Base-by-base conservation (phyloP, 2,797 vertebrate genomes). In the Acanthopagrus latus region DNA sequence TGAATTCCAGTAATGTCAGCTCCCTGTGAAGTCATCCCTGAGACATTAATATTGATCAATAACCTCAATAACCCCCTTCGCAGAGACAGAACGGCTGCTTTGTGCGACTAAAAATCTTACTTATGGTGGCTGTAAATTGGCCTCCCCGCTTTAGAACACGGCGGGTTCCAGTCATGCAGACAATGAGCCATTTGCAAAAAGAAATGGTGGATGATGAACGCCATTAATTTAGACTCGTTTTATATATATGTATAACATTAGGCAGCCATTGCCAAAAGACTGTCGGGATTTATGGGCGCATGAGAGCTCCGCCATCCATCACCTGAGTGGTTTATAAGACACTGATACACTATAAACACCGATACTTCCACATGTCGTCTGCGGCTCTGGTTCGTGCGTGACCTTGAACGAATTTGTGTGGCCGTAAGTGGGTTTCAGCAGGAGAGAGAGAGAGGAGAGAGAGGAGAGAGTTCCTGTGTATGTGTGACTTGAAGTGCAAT, bases 191-290 rank as follows among this genome's bases (percentile, higher is more conserved):
- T 81, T 86, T 81, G 64, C 63, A 64, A 80, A 27, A n/a, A 50
- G 59, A 81, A 84, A 81, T 84, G 75, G 90, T 82, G 62, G 70
- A 86, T 70, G 84, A 79, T 59, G 54, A 75, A 82, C 65, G 78
- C 65, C 74, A 87, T 89, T 86, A 84, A 88, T 86, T 71, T 80
- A 70, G 68, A 71, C 80, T 82, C 77, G 80, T 83, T 89, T 92
- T 81, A 84, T 83, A 71, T 76, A 33, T 27, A 27, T 27, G 4
- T 33, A 72, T 70, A 91, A 72, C 82, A 81, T 76, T 76, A 78
- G 76, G 71, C 56, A 9, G 64, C 50, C 27, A 64, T 79, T 76
- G 68, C 60, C 27, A 62, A 70, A 81, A 74, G 69, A 78, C 57
- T 71, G 67, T 7, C 18, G 46, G 85, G 76, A 89, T 87, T 86